Conservation (phyloP, 2,797 vertebrate species). For the Ptychadena robeensis region DNA sequence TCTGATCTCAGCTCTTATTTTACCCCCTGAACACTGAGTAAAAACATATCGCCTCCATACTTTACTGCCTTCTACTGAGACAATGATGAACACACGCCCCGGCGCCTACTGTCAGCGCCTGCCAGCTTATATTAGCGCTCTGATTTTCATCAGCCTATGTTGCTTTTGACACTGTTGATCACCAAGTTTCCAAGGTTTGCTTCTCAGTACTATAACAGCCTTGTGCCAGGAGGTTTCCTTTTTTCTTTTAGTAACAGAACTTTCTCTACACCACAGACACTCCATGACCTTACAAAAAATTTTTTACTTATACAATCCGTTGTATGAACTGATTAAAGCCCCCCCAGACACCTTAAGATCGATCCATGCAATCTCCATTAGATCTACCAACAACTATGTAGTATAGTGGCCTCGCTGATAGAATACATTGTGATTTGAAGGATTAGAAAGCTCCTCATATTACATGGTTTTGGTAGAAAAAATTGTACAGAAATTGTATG, state of each 20-base stretch:
- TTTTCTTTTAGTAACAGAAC: constrained; percentile 17
- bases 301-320: not conserved
- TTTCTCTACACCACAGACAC: not conserved
- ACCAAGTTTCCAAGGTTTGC: constrained; percentile 5
- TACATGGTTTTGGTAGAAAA: too few relatives aligned
- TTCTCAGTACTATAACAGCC: not conserved
- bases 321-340: not conserved
- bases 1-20: constrained; percentile 15
- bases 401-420: too few relatives aligned
- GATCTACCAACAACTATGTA: too few relatives aligned
- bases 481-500: too few relatives aligned
- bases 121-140: constrained; percentile 29
- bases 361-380: too few relatives aligned
- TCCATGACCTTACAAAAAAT: not conserved
- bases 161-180: constrained; percentile 44
- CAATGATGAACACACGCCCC: constrained; percentile 1
- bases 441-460: too few relatives aligned
- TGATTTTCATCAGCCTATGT: constrained; percentile 29
- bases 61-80: constrained; percentile 13
- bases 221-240: not conserved
- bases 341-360: too few relatives aligned
- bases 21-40: constrained; percentile 23
- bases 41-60: constrained; percentile 11
- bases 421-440: too few relatives aligned
- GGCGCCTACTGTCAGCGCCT: constrained; percentile 29